Percentiles rank a stretch among this genome's conserved stretches.
These are phyloP conservation scores for Anastrepha ludens DNA, from an alignment of 1,140 invertebrate species.

Conservation along the genomic window DNA sequence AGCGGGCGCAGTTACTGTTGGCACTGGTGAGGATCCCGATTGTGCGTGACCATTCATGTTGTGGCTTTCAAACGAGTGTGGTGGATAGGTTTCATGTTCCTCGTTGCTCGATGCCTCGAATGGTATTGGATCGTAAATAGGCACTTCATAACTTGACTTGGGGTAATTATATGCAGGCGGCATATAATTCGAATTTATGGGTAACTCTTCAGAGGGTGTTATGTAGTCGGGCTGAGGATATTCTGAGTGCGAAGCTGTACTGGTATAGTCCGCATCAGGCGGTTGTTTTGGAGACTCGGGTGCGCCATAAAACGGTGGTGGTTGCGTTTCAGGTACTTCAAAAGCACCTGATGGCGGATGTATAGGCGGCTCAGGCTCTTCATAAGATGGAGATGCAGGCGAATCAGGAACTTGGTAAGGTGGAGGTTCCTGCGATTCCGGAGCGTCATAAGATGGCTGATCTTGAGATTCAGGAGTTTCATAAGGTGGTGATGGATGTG, in stretches of 20 bases:
- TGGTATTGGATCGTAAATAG: conserved; percentile 71
- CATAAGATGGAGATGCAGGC: not conserved
- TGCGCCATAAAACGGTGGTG: conserved; percentile 55
- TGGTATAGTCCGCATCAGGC: not conserved
- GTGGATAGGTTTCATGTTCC: conserved; percentile 68
- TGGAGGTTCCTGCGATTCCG: not conserved
- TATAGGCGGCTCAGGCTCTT: not conserved
- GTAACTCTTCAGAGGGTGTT: conserved; percentile 64
- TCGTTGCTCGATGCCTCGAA: conserved; percentile 67
- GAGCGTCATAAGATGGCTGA: conserved; percentile 42
- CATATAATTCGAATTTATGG: conserved; percentile 65
- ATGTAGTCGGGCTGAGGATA: conserved; percentile 61
- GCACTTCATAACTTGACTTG: conserved; percentile 72
- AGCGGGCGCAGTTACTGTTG: not conserved
- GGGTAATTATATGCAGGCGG: conserved; percentile 69
- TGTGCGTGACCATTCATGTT: conserved; percentile 12
- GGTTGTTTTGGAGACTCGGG: not conserved
- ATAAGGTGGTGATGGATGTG: conserved; percentile 50
- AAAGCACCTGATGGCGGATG: not conserved
- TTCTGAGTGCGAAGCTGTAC: not conserved
- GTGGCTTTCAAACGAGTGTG: conserved; percentile 54
- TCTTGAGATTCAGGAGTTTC: conserved; percentile 56
- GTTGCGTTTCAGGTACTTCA: conserved; percentile 23
- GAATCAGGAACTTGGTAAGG: not conserved
- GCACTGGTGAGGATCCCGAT: conserved; percentile 2